Percentiles rank a stretch among this genome's conserved stretches.
Conservation (phyloP, 2,797 vertebrate species). For the Emydoidea blandingii region DNA sequence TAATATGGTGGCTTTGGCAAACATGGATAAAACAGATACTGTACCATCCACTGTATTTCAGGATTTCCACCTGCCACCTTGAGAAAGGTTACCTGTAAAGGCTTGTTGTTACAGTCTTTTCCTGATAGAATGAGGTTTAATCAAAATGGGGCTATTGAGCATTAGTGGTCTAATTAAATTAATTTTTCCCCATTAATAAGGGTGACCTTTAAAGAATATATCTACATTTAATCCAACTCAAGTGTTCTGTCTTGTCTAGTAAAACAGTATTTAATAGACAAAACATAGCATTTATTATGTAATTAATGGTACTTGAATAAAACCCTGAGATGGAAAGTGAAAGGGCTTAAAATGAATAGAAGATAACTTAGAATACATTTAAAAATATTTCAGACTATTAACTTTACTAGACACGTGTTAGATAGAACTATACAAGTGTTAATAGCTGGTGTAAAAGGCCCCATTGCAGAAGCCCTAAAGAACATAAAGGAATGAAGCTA, state of each 20-base stretch:
- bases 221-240: slow-evolving; percentile 53
- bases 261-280: slow-evolving; percentile 65
- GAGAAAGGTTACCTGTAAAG: neutral
- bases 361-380: slow-evolving; percentile 6
- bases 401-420: neutral
- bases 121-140: slow-evolving; percentile 11
- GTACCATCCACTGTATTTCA: neutral
- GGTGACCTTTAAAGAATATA: slow-evolving; percentile 70
- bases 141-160: slow-evolving; percentile 37
- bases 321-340: slow-evolving; percentile 42
- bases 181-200: slow-evolving; percentile 57
- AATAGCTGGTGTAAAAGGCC: neutral
- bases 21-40: neutral
- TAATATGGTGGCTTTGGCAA: neutral
- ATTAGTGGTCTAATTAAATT: slow-evolving; percentile 59
- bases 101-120: neutral
- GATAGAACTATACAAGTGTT: neutral
- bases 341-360: slow-evolving; percentile 3
- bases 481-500: neutral
- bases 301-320: slow-evolving; percentile 61
- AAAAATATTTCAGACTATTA: neutral
- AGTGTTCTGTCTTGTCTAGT: slow-evolving; percentile 17
- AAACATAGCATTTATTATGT: slow-evolving; percentile 58
- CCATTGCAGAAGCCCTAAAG: neutral
- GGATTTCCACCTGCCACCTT: neutral